Percentiles rank a stretch among this genome's conserved stretches.
Conservation (phyloP, 2,888 invertebrate genomes). For the Drosophila incognita region DNA sequence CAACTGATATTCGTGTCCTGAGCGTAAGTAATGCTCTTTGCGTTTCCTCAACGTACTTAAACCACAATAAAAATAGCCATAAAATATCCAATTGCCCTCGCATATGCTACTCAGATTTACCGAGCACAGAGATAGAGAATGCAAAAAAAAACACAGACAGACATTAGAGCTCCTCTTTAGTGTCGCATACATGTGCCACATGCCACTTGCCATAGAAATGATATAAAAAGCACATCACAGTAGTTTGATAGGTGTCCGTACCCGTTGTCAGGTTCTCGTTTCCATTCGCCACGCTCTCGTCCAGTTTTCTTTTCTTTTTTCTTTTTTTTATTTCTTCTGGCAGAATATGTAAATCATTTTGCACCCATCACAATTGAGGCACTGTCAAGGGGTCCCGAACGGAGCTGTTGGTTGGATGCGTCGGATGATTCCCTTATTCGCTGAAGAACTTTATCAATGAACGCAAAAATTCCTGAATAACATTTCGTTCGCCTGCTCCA, state of each 20-base stretch:
- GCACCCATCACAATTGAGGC: conserved; percentile 47
- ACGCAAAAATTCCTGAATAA: conserved; percentile 65
- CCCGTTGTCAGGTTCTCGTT: conserved; percentile 8
- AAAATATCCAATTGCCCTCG: conserved; percentile 45
- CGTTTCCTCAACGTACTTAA: conserved; percentile 12
- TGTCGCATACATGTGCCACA: conserved; percentile 20
- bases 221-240: conserved; percentile 26
- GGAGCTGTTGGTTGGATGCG: conserved; percentile 4
- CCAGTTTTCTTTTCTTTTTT: conserved; percentile 6
- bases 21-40: conserved; percentile 26
- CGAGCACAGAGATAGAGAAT: not conserved
- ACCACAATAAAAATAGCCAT: conserved; percentile 42
- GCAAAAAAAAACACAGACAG: not conserved
- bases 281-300: conserved; percentile 11
- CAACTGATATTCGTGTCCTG: conserved; percentile 25
- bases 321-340: conserved; percentile 21
- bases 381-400: not conserved
- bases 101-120: conserved; percentile 46
- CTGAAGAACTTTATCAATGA: conserved; percentile 69
- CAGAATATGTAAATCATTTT: conserved; percentile 74
- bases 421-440: conserved; percentile 45
- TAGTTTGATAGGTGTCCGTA: conserved; percentile 51
- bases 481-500: conserved; percentile 33
- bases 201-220: conserved; percentile 27
- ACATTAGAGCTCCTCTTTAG: conserved; percentile 20